Evolutionary conservation across 2,888 invertebrate species (phyloP).

Genomic region (Smittia aterrima): DNA sequence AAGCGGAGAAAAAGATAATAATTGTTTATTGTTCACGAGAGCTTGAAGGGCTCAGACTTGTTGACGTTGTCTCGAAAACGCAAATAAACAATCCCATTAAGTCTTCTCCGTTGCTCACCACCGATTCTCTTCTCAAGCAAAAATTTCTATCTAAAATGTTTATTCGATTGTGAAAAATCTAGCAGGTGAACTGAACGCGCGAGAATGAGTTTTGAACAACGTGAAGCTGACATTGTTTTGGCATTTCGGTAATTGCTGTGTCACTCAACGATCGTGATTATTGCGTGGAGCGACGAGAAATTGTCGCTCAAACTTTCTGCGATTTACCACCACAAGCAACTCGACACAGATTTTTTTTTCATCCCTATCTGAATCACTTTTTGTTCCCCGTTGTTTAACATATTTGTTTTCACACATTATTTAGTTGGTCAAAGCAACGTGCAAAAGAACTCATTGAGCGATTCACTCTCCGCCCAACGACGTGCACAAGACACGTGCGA

Average conservation of each 20-base stretch:
- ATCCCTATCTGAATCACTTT: not conserved
- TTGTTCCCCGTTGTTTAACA: not conserved
- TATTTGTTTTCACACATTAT: not conserved
- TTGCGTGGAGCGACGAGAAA: not conserved
- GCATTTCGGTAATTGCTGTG: not conserved
- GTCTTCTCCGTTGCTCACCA: not conserved
- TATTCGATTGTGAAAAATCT: conserved; percentile 11
- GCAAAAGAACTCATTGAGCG: not conserved
- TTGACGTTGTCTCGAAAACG: not conserved
- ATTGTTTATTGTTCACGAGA: conserved; percentile 25
- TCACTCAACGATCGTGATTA: not conserved
- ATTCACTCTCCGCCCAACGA: not conserved
- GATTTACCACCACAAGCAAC: not conserved
- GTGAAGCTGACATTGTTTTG: conserved; percentile 11
- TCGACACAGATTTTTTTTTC: not conserved
- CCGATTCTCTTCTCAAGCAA: not conserved
- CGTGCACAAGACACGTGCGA: not conserved
- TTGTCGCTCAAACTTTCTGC: not conserved
- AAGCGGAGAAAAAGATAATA: not conserved
- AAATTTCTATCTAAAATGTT: not conserved
- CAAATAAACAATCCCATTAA: not conserved
- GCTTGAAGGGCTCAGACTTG: not conserved
- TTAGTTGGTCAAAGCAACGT: not conserved
- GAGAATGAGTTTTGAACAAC: conserved; percentile 22
- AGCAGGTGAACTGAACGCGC: not conserved